Conservation (phyloP, 2,113 vertebrate genomes). For the Pseudopodoces humilis region DNA sequence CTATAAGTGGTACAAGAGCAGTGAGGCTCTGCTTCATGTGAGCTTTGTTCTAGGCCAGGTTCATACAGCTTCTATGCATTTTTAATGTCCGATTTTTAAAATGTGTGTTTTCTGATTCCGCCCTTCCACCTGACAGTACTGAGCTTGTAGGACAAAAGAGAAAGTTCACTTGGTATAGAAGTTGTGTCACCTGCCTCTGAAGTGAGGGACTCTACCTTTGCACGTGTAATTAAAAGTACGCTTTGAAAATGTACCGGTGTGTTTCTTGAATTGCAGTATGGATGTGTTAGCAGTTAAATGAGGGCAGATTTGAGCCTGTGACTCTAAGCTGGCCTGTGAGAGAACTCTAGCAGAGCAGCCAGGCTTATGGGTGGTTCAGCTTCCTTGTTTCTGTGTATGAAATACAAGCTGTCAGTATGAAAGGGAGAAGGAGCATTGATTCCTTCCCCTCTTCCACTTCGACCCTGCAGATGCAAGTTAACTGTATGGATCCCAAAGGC, state of each 20-base stretch:
- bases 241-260: neutral
- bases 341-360: conserved; percentile 40
- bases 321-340: conserved; percentile 43
- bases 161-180: neutral
- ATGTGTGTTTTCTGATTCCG: neutral
- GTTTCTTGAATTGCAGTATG: neutral
- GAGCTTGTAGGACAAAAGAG: neutral
- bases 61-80: neutral
- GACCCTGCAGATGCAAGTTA: conserved; percentile 66
- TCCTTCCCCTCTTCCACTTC: conserved; percentile 28
- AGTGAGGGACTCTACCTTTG: neutral
- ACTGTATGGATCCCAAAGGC: conserved; percentile 59
- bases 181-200: neutral
- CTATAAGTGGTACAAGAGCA: neutral
- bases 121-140: neutral
- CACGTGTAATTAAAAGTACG: neutral
- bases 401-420: conserved; percentile 72
- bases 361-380: conserved; percentile 39
- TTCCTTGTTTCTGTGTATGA: conserved; percentile 65
- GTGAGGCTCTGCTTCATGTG: neutral
- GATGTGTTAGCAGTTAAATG: neutral
- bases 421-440: conserved; percentile 73
- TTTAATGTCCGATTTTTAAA: neutral
- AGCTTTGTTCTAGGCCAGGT: neutral
- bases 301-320: conserved; percentile 2